phyloP scores from a whole-genome alignment of 2,888 invertebrate species.

The Patella depressa region DNA sequence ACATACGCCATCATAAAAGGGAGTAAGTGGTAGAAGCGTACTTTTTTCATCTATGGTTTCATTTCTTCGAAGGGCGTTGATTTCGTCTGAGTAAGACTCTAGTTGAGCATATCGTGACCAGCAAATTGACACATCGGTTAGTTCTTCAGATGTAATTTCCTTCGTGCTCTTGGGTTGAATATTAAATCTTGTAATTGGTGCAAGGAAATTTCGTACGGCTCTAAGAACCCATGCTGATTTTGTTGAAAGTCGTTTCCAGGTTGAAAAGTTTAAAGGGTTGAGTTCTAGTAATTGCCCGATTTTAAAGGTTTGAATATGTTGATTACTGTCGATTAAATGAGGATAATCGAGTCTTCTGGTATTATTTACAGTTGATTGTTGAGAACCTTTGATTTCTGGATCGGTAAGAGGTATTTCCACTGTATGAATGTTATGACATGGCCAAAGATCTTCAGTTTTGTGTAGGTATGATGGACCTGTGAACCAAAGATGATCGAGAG shows the following conservation, averaged over 20 bases:
- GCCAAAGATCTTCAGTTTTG: neutral
- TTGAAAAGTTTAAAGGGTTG: neutral
- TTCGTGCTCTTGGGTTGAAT: neutral
- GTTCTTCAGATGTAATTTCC: too few species aligned
- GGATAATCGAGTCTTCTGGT: too few species aligned
- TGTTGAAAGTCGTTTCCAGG: neutral
- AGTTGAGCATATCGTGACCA: too few species aligned
- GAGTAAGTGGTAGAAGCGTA: too few species aligned
- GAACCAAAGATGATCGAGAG: constrained; percentile 11
- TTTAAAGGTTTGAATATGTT: too few species aligned
- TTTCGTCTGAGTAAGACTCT: too few species aligned
- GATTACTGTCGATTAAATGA: too few species aligned
- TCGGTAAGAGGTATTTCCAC: neutral
- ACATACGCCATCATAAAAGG: constrained; percentile 21
- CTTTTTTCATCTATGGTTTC: too few species aligned
- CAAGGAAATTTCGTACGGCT: constrained; percentile 7
- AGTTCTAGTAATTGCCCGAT: neutral
- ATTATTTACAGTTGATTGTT: neutral
- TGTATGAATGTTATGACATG: neutral
- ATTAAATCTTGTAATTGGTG: neutral
- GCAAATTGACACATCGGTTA: too few species aligned
- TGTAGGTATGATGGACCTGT: constrained; percentile 1
- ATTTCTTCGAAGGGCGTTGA: too few species aligned
- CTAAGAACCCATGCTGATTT: constrained; percentile 7
- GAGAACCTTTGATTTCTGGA: neutral